A percentile compares a stretch with the other conserved stretches of the same genome.
These are phyloP conservation scores for Pelecanoides urinatrix DNA, from an alignment of 2,113 vertebrate genomes.

Conservation along the genomic window DNA sequence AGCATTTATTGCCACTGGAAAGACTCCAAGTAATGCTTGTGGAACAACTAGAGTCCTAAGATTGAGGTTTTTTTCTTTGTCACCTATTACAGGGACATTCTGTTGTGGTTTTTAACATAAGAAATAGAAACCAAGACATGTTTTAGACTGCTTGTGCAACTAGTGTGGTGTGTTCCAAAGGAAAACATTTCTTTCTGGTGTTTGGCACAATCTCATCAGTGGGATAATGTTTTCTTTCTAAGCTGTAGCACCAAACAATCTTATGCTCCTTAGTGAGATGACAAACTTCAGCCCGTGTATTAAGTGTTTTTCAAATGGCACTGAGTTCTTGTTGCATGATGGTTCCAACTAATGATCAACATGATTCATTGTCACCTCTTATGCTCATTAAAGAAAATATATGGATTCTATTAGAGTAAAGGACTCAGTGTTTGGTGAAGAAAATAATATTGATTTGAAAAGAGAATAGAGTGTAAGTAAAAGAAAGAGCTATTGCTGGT, in stretches of 20 bases:
- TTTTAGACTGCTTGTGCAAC: not conserved
- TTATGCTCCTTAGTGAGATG: not conserved
- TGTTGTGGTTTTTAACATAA: not conserved
- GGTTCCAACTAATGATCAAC: not conserved
- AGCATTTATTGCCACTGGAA: not conserved
- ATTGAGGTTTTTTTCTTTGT: rapidly evolving
- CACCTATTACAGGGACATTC: not conserved
- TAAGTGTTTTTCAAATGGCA: not conserved
- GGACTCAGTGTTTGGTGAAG: not conserved
- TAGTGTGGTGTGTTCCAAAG: not conserved
- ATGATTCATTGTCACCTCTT: not conserved
- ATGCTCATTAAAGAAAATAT: not conserved
- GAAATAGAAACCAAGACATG: not conserved
- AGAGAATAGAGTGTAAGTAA: not conserved
- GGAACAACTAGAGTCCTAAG: not conserved
- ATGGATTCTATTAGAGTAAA: not conserved
- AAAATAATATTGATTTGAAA: not conserved
- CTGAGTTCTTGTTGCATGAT: not conserved
- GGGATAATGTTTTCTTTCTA: not conserved
- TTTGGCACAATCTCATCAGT: not conserved
- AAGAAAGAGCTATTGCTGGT: not conserved
- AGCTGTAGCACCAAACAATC: not conserved
- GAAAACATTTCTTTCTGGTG: not conserved
- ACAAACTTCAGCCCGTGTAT: not conserved
- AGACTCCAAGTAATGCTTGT: not conserved